Percentiles rank a stretch among this genome's conserved stretches.
Conservation (phyloP, 2,113 vertebrate genomes). For the Lagopus muta region DNA sequence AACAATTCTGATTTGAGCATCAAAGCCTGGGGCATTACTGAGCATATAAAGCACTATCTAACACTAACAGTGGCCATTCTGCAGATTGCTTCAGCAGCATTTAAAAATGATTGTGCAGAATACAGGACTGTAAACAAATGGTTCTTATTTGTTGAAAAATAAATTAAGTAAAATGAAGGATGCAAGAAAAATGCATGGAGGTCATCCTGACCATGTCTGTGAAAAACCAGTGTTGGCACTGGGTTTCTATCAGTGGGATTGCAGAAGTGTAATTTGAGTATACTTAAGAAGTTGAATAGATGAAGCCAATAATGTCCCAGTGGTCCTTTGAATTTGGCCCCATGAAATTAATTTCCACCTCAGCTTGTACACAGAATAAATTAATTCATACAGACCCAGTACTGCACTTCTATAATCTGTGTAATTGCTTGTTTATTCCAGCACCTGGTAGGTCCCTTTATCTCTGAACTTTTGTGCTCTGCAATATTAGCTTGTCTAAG, state of each 20-base stretch:
- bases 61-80: neutral
- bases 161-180: neutral
- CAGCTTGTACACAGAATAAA: constrained; percentile 70
- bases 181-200: neutral
- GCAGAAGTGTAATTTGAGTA: constrained; percentile 53
- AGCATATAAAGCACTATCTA: neutral
- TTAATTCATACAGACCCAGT: constrained; percentile 67
- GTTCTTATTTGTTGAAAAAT: neutral
- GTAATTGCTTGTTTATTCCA: constrained; percentile 76
- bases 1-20: neutral
- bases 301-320: constrained; percentile 67
- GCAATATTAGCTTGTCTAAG: constrained; percentile 70
- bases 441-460: constrained; percentile 72
- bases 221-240: neutral
- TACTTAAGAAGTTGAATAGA: constrained; percentile 62
- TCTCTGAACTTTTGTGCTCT: constrained; percentile 71
- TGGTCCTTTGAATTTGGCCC: constrained; percentile 71
- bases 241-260: constrained; percentile 31
- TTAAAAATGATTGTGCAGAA: neutral
- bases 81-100: neutral
- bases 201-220: neutral
- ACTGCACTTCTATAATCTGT: constrained; percentile 66
- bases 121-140: neutral
- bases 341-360: constrained; percentile 76
- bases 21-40: neutral